Base-by-base conservation (phyloP, 2,888 invertebrate species). In the Latrodectus hesperus region DNA sequence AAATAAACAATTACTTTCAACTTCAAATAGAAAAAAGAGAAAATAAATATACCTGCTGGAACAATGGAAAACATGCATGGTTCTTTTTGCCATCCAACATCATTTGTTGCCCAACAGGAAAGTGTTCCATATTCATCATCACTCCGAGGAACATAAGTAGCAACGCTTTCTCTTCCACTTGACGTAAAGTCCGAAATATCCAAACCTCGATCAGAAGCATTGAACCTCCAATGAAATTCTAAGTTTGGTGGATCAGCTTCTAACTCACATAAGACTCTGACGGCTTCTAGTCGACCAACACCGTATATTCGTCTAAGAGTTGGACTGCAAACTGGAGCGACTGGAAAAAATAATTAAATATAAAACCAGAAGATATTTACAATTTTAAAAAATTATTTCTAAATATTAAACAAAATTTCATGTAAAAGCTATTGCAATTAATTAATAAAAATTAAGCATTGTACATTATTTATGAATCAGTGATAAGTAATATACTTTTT, bases 1-100 rank as follows among this genome's bases (percentile, higher is more conserved):
- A 22, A 22, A 22, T 22, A 0, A 22, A 22, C 0, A 22, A 22
- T 22, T 22, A 22, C 22, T 22, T 22, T 22, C 22, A 22, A 22
- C 22, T 22, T 22, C 22, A 51, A 51, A n/a, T 16, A 68, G 12
- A 68, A 68, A 68, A 1, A n/a, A 3, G 38, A 49, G 38, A 11
- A 0, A 11, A 60, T 9, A 49, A 6, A 68, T 49, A 16, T 52
- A 97, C 97, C 97, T 91, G 97, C 97, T 78, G 97, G 96, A 90
- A 97, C 97, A 90, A 97, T 96, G 92, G 97, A 97, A 93, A 96
- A 97, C 83, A 97, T 96, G 92, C 97, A 97, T 0, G 97, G 97
- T 89, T 96, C 94, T 89, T 95, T 94, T 93, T 97, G 97, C 91
- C 94, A 94, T n/a, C 97, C 97, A 88, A 97, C 96, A 90, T 94